Evolutionary conservation across 2,797 vertebrate genomes (phyloP).

Genomic region (Coranthus polyacanthus): DNA sequence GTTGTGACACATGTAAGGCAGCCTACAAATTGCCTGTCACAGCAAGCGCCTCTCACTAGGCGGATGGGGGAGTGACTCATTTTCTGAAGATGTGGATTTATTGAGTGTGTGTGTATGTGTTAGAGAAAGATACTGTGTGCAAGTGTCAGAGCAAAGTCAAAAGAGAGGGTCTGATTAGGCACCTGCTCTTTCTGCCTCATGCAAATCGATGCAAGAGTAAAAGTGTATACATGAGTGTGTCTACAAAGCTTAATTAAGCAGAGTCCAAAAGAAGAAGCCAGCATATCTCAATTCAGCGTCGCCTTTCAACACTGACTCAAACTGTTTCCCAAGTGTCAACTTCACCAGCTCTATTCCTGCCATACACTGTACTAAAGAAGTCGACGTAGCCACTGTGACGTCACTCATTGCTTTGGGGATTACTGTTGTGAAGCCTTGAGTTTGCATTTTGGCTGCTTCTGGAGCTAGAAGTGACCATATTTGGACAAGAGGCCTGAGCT

Average conservation of each 20-base stretch:
- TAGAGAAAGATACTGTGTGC: slow-evolving; percentile 4
- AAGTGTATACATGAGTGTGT: slow-evolving; percentile 8
- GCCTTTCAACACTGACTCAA: not conserved
- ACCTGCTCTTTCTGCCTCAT: slow-evolving; percentile 34
- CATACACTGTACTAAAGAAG: too few species aligned
- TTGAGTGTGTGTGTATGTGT: slow-evolving; percentile 25
- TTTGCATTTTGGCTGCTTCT: too few species aligned
- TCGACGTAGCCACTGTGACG: too few species aligned
- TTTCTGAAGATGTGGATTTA: slow-evolving; percentile 65
- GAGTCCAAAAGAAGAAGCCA: slow-evolving; percentile 1
- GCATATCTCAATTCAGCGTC: slow-evolving; percentile 20
- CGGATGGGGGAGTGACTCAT: slow-evolving; percentile 69
- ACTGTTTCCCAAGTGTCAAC: not conserved
- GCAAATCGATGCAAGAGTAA: slow-evolving; percentile 17
- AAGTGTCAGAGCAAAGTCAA: slow-evolving; percentile 35
- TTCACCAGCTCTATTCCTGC: not conserved
- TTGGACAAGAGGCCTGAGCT: too few species aligned
- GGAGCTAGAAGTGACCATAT: too few species aligned
- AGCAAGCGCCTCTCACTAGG: slow-evolving; percentile 62
- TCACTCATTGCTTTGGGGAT: too few species aligned
- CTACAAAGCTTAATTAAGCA: slow-evolving; percentile 34
- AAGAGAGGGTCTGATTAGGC: slow-evolving; percentile 40
- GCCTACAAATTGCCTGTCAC: slow-evolving; percentile 77
- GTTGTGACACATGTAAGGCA: slow-evolving; percentile 78
- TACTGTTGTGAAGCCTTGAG: too few species aligned